Conservation (phyloP, 2,888 invertebrate genomes). For the Aphidoletes aphidimyza region DNA sequence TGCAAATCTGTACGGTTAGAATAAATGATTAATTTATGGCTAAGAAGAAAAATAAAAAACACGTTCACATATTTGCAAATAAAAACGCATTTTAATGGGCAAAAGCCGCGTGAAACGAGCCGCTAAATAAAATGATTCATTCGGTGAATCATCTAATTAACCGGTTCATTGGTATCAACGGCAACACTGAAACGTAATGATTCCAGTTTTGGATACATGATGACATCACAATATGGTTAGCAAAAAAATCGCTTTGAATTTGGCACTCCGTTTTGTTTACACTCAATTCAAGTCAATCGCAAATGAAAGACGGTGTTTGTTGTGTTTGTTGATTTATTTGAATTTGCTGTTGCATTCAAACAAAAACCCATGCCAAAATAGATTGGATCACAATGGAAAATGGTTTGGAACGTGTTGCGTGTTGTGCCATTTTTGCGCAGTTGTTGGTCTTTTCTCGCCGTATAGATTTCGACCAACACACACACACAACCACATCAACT, state of each 20-base stretch:
- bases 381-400: constrained; percentile 6
- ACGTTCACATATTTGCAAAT: not conserved
- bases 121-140: too few relatives aligned
- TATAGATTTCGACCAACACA: not conserved
- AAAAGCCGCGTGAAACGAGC: not conserved
- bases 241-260: too few relatives aligned
- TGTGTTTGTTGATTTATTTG: constrained; percentile 1
- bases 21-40: constrained; percentile 20
- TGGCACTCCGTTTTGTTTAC: too few relatives aligned
- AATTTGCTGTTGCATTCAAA: not conserved
- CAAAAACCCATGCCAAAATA: not conserved
- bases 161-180: not conserved
- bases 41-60: not conserved
- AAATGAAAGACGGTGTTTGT: too few relatives aligned
- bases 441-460: not conserved
- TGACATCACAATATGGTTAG: not conserved
- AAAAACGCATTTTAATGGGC: constrained; percentile 14
- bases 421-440: constrained; percentile 14
- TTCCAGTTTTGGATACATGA: not conserved
- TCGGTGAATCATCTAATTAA: constrained; percentile 7
- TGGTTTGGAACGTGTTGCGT: not conserved
- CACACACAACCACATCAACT: constrained; percentile 6
- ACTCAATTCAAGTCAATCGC: too few relatives aligned
- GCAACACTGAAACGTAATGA: not conserved
- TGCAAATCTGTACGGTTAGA: not conserved